Percentiles rank a stretch among this genome's conserved stretches.
These are phyloP conservation scores for Connochaetes taurinus DNA, from an alignment of 2,113 vertebrate genomes.

Conservation along the genomic window DNA sequence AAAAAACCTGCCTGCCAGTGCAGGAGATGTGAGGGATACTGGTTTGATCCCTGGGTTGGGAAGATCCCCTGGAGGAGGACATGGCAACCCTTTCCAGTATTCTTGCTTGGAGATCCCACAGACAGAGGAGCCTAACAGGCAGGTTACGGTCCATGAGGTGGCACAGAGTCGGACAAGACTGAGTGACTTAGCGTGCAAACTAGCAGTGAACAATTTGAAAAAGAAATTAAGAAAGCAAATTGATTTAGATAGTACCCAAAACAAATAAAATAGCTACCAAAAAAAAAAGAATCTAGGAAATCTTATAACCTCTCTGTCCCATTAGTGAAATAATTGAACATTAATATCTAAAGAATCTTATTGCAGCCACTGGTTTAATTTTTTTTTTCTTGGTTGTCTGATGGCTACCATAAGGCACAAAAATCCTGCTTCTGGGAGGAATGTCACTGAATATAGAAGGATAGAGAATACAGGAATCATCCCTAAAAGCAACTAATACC, in stretches of 20 bases:
- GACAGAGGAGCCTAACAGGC: neutral
- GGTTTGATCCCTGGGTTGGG: neutral
- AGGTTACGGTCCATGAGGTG: neutral
- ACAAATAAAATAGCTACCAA: neutral
- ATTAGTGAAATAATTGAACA: neutral
- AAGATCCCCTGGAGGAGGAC: neutral
- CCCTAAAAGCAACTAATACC: constrained; percentile 18
- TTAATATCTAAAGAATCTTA: neutral
- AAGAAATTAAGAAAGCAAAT: neutral
- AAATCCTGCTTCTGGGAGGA: neutral
- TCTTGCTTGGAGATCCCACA: neutral
- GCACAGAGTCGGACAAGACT: neutral
- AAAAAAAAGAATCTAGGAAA: neutral
- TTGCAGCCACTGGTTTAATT: neutral
- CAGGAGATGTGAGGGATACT: neutral
- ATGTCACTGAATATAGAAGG: neutral
- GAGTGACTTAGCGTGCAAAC: neutral
- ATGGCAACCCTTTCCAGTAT: neutral
- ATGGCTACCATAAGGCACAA: neutral
- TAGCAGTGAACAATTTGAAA: neutral
- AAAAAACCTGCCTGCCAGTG: neutral
- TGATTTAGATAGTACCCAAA: neutral
- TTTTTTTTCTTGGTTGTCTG: neutral
- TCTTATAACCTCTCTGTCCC: neutral
- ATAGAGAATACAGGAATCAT: neutral